These are phyloP conservation scores for Allygus modestus DNA, from an alignment of 2,888 invertebrate genomes.

Conservation along the genomic window DNA sequence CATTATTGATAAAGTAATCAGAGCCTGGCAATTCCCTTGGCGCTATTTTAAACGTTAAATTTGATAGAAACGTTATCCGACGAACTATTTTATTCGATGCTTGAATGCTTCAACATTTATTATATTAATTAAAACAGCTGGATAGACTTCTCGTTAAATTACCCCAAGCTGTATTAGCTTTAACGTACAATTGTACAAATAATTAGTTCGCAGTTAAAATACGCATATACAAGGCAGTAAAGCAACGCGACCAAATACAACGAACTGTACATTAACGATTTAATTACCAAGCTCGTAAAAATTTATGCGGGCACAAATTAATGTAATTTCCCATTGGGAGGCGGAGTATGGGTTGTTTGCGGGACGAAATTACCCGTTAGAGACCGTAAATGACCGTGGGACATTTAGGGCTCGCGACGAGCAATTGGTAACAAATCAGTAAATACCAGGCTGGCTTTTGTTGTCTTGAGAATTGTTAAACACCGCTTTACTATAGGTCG, in stretches of 20 bases:
- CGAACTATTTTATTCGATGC: no score
- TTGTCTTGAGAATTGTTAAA: not conserved
- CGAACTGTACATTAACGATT: not conserved
- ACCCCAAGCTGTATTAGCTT: no score
- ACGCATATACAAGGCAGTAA: not conserved
- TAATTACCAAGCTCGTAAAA: not conserved
- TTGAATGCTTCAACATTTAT: no score
- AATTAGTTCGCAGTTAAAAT: no score
- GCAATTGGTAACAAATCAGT: slow-evolving; percentile 8
- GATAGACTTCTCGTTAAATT: no score
- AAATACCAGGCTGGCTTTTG: not conserved
- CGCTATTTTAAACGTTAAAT: no score
- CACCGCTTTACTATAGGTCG: no score
- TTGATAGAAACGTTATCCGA: no score
- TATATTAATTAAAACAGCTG: no score
- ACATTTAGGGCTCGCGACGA: not conserved
- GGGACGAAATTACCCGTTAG: not conserved
- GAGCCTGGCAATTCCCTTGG: no score
- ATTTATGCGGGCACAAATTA: not conserved
- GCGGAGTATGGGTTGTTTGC: not conserved
- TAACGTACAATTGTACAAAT: no score
- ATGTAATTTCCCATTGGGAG: not conserved
- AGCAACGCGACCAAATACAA: not conserved
- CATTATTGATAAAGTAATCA: no score
- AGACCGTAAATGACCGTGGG: not conserved